Evolutionary conservation across 2,888 invertebrate genomes (phyloP), one percentile per base, ranked within the genome.

Genomic region (Andrena bucephala): DNA sequence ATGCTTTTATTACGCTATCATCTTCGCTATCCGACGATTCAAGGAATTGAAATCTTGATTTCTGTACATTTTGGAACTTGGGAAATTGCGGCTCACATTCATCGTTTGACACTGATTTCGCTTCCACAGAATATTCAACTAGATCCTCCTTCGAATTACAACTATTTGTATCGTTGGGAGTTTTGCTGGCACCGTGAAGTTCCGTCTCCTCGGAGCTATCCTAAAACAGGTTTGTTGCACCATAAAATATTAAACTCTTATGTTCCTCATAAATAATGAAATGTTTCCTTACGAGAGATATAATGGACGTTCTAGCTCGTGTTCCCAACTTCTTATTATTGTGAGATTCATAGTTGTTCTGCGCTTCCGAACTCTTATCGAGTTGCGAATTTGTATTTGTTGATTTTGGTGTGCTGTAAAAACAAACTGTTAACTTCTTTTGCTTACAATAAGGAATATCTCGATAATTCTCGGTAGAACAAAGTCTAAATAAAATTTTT

Each of bases 11-110:
- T 20, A 8, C 2, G 66, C 8, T 2, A 16, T 84, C 66, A 29
- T 86, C 83, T 7, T 90, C 90, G 33, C 88, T 89, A 4, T 87
- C 90, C 1, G 87, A 89, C 16, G 82, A 84, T 2, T 65, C 24
- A 66, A 81, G 78, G 36, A 87, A 76, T 70, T 54, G 52, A n/a
- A 52, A 66, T 60, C 70, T 75, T 20, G 48, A 0, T 10, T 7
- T 63, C n/a, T 70, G 52, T 24, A 5, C 16, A 20, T n/a, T 33
- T 2, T 48, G 57, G 7, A 29, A 24, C 16, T 48, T 5, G 24
- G 24, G 0, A 29, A 2, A 7, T 54, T 54, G 66, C 4, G 6
- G n/a, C 33, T 48, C 20, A 0, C 0, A 42, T 24, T 52, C 67
- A 29, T 60, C 57, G 48, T 72, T 72, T 3, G 10, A 52, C 13